Percentiles rank a stretch among this genome's conserved stretches.
Conservation (phyloP, 2,888 invertebrate genomes). For the Drosophila demipolita region DNA sequence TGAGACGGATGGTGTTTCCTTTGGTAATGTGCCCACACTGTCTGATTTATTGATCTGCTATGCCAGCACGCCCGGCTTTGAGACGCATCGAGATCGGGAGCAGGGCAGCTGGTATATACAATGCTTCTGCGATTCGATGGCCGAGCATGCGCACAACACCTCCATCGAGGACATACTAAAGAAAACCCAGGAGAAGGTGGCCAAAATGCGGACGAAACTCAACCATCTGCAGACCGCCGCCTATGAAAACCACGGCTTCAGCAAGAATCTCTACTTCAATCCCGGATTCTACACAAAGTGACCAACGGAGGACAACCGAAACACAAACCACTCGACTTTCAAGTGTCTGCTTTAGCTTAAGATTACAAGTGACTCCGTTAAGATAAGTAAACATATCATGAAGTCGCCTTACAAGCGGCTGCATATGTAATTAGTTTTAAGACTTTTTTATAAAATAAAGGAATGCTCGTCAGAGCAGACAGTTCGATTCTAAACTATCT, state of each 20-base stretch:
- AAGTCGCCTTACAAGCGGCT: no score
- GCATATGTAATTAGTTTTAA: no score
- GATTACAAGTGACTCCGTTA: no score
- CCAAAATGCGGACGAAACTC: conserved; percentile 78
- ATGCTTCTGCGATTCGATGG: conserved; percentile 88
- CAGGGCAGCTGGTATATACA: conserved; percentile 91
- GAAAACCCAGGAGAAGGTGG: conserved; percentile 87
- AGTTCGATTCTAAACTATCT: not conserved
- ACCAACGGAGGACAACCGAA: conserved; percentile 6
- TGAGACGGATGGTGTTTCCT: conserved; percentile 22
- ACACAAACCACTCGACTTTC: conserved; percentile 15
- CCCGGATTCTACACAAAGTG: conserved; percentile 86
- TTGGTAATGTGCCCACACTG: conserved; percentile 78
- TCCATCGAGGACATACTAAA: conserved; percentile 89
- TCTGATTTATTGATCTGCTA: conserved; percentile 89
- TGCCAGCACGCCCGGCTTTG: conserved; percentile 87
- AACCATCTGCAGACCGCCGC: conserved; percentile 87
- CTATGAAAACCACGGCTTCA: conserved; percentile 89
- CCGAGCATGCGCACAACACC: conserved; percentile 87
- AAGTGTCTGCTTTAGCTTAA: no score
- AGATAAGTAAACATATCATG: no score
- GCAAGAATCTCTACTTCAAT: conserved; percentile 88
- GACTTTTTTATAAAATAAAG: no score
- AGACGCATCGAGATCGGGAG: conserved; percentile 86
- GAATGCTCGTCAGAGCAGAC: no score